Conservation (phyloP, 1,140 invertebrate species). For the Lucilia sericata region DNA sequence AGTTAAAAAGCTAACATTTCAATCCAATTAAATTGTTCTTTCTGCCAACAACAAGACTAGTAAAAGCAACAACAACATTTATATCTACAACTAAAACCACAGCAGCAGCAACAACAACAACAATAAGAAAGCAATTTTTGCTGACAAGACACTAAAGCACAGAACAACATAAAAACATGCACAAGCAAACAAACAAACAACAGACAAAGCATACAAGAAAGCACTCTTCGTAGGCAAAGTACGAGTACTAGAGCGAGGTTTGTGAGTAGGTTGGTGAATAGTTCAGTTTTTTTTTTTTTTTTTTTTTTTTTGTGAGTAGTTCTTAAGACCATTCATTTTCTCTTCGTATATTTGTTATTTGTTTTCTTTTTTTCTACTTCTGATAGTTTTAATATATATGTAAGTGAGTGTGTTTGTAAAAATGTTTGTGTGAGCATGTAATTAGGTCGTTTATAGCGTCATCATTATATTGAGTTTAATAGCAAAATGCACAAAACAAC, state of each 20-base stretch:
- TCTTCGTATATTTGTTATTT: neutral
- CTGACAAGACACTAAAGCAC: constrained; percentile 20
- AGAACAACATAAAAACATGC: neutral
- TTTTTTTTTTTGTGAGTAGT: neutral
- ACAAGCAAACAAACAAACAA: neutral
- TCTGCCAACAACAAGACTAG: neutral
- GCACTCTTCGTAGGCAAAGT: neutral
- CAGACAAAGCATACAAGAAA: too few relatives aligned
- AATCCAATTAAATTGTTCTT: constrained; percentile 43
- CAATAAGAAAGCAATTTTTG: neutral
- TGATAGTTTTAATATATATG: neutral
- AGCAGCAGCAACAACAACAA: constrained; percentile 11
- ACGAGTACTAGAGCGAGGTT: neutral
- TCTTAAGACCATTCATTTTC: constrained; percentile 15
- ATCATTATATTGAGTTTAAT: constrained; percentile 40
- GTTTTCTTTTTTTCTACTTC: neutral
- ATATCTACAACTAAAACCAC: neutral
- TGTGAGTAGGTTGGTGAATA: neutral
- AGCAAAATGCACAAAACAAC: neutral
- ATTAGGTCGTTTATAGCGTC: constrained; percentile 44
- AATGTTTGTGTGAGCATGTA: neutral
- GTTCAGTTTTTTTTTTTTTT: too few relatives aligned
- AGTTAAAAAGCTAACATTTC: constrained; percentile 43
- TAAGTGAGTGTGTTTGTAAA: too few relatives aligned
- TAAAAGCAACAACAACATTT: constrained; percentile 6